Evolutionary conservation across 1,140 invertebrate genomes (phyloP), one percentile per base, ranked within the genome.

Genomic region (Leptinotarsa texana): DNA sequence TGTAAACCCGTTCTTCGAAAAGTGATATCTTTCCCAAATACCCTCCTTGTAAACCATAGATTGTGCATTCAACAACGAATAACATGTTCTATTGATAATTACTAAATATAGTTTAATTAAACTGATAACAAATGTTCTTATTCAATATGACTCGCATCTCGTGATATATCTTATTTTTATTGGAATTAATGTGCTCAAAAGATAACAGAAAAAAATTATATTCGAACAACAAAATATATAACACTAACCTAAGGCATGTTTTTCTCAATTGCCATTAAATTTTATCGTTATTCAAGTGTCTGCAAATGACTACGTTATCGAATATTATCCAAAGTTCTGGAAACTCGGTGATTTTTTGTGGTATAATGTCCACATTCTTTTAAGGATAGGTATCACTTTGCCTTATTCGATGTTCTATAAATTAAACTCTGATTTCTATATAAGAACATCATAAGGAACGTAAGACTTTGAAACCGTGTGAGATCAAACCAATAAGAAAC

Each of bases 191-290:
- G 51, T 57, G n/a, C 51, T 57, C 17, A 4, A 57, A 18, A 57
- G 51, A 57, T 57, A 57, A 57, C 51, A 57, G 51, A 57, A 57
- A 57, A 57, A 57, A 57, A 57, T 18, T 13, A 17, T 57, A 57
- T 57, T 57, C 6, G 51, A 57, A 17, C 13, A 57, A 57, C 51
- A 57, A 17, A 72, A 72, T 73, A 63, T n/a, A 3, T 51, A 51
- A 57, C 65, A 74, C 69, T 70, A 70, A 70, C 69, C 69, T 70
- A 70, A 70, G 69, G 47, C 69, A 70, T 70, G 67, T 22, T 51
- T 49, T 49, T 70, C 51, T 27, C 6, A 69, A 69, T 69, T 69
- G 21, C 27, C 27, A 18, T 61, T 70, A 57, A 57, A 57, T 17
- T n/a, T 57, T 18, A 18, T 18, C 51, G 2, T 57, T 57, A 57